Percentiles rank a stretch among this genome's conserved stretches.
These are phyloP conservation scores for Pristionchus pacificus DNA, from an alignment of 1,140 invertebrate species.

Conservation along the genomic window DNA sequence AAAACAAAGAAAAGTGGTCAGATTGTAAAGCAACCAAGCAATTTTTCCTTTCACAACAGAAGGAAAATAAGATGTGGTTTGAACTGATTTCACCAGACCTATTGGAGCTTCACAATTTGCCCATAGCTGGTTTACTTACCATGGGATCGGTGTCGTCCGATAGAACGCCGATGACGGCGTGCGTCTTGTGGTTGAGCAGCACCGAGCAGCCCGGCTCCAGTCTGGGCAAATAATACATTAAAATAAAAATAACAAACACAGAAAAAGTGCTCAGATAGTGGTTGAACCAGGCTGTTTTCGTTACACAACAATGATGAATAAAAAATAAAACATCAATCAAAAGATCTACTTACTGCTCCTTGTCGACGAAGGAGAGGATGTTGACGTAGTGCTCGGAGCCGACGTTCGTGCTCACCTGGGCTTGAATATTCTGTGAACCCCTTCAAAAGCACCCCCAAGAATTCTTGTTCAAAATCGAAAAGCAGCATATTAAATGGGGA, in stretches of 20 bases:
- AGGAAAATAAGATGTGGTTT: too few relatives aligned
- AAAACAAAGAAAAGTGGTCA: too few relatives aligned
- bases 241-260: too few relatives aligned
- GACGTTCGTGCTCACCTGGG: constrained; percentile 68
- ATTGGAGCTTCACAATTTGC: too few relatives aligned
- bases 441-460: too few relatives aligned
- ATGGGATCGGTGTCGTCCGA: constrained; percentile 99
- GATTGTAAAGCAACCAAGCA: too few relatives aligned
- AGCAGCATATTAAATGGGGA: too few relatives aligned
- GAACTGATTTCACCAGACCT: too few relatives aligned
- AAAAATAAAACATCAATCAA: background rate
- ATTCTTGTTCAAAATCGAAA: too few relatives aligned
- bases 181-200: constrained; percentile 92
- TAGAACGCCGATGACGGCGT: constrained; percentile 95
- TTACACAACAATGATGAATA: background rate
- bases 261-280: background rate
- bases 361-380: constrained; percentile 98
- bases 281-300: background rate
- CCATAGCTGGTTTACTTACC: constrained; percentile 66
- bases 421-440: too few relatives aligned
- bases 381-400: constrained; percentile 99
- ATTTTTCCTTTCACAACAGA: too few relatives aligned
- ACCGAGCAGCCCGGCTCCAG: constrained; percentile 98
- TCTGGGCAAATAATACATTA: too few relatives aligned
- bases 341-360: constrained; percentile 80